A percentile compares a stretch with the other conserved stretches of the same genome.
phyloP scores from a whole-genome alignment of 2,113 vertebrate species.

The Oryzias javanicus region DNA sequence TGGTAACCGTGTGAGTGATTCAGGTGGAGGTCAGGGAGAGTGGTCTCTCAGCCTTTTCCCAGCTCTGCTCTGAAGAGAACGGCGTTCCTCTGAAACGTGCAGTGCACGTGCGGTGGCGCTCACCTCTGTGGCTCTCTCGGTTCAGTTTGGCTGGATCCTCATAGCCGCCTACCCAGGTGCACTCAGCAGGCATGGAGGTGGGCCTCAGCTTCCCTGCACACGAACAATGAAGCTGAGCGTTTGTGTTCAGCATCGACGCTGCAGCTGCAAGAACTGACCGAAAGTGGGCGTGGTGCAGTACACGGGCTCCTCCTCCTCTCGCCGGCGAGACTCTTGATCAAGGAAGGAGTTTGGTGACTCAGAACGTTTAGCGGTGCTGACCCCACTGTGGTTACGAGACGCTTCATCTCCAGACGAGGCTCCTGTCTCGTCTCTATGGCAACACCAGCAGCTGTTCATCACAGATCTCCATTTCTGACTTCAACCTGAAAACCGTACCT shows the following conservation, averaged over 20 bases:
- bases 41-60: constrained; percentile 34
- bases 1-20: constrained; percentile 76
- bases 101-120: constrained; percentile 80
- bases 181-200: constrained; percentile 98
- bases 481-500: constrained; percentile 73
- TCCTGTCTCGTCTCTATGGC: constrained; percentile 88
- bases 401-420: constrained; percentile 86
- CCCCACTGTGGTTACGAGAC: constrained; percentile 84
- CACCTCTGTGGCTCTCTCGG: constrained; percentile 96
- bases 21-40: constrained; percentile 71
- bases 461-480: not conserved
- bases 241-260: not conserved
- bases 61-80: constrained; percentile 11
- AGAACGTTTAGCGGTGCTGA: constrained; percentile 87
- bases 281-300: constrained; percentile 96
- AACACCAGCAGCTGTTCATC: constrained; percentile 32
- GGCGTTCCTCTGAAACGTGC: constrained; percentile 43
- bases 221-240: constrained; percentile 16
- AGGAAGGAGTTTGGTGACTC: constrained; percentile 98
- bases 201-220: constrained; percentile 90
- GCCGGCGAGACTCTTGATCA: constrained; percentile 92
- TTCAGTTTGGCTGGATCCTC: constrained; percentile 96
- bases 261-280: constrained; percentile 69
- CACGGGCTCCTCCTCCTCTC: constrained; percentile 92
- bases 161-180: constrained; percentile 98